Percentiles rank a stretch among this genome's conserved stretches.
These are phyloP conservation scores for Fulica atra DNA, from an alignment of 2,113 vertebrate genomes.

Conservation along the genomic window DNA sequence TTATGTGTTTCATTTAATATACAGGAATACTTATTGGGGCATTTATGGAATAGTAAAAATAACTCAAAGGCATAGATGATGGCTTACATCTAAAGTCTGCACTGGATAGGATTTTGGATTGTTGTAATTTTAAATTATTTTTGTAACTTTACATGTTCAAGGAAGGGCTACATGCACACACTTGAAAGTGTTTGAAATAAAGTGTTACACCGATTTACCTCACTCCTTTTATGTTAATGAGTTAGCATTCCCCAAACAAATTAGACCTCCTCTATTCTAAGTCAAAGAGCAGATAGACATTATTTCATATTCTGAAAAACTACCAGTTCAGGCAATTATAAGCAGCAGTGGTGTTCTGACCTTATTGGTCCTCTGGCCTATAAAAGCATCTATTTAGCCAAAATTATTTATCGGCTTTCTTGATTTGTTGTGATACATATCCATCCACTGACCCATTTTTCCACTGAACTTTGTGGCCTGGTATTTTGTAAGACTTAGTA, in stretches of 20 bases:
- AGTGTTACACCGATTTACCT: not conserved
- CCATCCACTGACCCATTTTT: not conserved
- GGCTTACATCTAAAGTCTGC: not conserved
- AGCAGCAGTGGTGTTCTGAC: not conserved
- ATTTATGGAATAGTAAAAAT: conserved; percentile 42
- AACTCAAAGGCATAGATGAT: not conserved
- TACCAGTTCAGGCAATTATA: not conserved
- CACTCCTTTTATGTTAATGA: not conserved
- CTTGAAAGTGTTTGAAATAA: not conserved
- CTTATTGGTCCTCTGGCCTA: not conserved
- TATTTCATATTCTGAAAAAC: not conserved
- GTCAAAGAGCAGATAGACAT: not conserved
- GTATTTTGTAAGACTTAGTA: not conserved
- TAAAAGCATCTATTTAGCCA: not conserved
- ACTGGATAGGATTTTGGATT: not conserved
- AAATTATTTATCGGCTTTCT: not conserved
- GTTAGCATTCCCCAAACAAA: not conserved
- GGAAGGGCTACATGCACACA: not conserved
- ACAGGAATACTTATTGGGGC: not conserved
- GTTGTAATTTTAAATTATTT: not conserved
- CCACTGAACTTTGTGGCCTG: not conserved
- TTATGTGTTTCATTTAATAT: conserved; percentile 49
- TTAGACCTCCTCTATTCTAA: not conserved
- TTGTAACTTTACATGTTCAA: not conserved
- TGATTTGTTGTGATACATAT: not conserved